These are phyloP conservation scores for Drosophila testacea DNA, from an alignment of 2,888 invertebrate species.

Conservation along the genomic window DNA sequence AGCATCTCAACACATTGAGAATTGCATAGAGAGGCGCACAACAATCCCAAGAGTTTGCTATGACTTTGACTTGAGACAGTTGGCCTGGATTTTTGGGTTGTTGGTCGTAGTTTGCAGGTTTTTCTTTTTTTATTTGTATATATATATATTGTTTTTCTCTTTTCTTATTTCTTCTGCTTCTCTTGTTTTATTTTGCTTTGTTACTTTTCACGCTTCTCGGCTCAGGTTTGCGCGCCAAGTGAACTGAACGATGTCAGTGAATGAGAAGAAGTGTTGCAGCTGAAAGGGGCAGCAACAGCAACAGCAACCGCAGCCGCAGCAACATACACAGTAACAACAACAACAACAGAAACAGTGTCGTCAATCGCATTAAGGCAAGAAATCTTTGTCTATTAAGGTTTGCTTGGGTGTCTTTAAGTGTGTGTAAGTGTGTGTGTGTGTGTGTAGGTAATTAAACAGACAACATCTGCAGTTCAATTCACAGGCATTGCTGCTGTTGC, in stretches of 20 bases:
- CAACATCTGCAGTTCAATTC: constrained; percentile 66
- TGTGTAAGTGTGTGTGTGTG: constrained; percentile 16
- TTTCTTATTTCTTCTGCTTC: constrained; percentile 4
- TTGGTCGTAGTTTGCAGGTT: constrained; percentile 45
- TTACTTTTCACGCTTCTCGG: constrained; percentile 56
- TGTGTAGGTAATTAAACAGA: constrained; percentile 67
- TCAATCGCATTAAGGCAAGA: constrained; percentile 44
- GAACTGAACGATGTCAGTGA: constrained; percentile 41
- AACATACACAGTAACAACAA: constrained; percentile 10
- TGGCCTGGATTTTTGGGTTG: constrained; percentile 54
- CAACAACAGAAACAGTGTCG: constrained; percentile 26
- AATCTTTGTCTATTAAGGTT: constrained; percentile 48
- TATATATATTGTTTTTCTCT: background rate
- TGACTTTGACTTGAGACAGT: constrained; percentile 46
- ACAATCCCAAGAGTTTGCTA: constrained; percentile 30
- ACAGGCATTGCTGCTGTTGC: constrained; percentile 37
- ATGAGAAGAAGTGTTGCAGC: constrained; percentile 22
- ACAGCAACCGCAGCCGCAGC: constrained; percentile 21
- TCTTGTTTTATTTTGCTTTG: constrained; percentile 36
- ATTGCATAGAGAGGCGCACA: constrained; percentile 47
- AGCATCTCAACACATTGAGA: constrained; percentile 52
- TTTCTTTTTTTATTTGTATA: constrained; percentile 4
- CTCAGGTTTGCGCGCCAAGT: constrained; percentile 46
- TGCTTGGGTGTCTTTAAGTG: constrained; percentile 21
- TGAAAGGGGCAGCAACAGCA: constrained; percentile 12